Base-by-base conservation (phyloP, 92 coral and sea anemone genomes). In the Epizoanthus scotinus region DNA sequence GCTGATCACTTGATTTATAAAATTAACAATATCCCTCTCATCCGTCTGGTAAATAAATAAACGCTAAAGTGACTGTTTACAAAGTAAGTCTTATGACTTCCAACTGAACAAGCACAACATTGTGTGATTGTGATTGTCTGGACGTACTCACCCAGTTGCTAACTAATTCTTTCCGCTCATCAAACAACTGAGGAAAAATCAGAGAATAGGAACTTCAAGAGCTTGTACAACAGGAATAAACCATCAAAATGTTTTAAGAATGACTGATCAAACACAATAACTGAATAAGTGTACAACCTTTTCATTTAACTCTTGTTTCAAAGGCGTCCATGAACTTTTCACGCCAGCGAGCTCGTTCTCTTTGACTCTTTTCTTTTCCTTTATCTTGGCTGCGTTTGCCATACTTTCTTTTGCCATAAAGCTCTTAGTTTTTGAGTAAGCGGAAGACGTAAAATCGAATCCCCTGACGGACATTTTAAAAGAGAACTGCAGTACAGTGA, bases 141-240 rank as follows among this genome's bases (percentile, higher is more conserved):
- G n/a, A n/a, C n/a, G 42, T 24, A 82, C 94, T 89, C 72, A 95
- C 99, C 99, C 99, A 95, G 78, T 95, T 94, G 53, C 99, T 89
- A 63, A 95, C 87, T 31, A 95, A 81, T 34, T 95, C 98, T 70
- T 90, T 94, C 21, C 99, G 90, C 67, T 95, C 99, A 24, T 89
- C 91, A 83, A 95, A 95, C 26, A 95, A 87, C 99, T 95, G 81
- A 52, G 27, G 59, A 55, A 28, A 67, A 62, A 36, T 49, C 31
- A 21, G 75, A 47, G 40, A 5, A 72, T 15, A 44, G 57, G 57
- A 56, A 34, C 68, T 21, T 24, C n/a, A 20, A 15, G n/a, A 78
- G 22, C 34, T 62, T 28, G 31, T 24, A 47, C 25, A 31, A n/a
- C 38, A 34, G 38, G 12, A 44, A 44, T 44, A 13, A 28, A 20